Percentiles rank a stretch among this genome's conserved stretches.
phyloP scores from a whole-genome alignment of 2,797 vertebrate genomes.

The Syngnathus rostellatus region DNA sequence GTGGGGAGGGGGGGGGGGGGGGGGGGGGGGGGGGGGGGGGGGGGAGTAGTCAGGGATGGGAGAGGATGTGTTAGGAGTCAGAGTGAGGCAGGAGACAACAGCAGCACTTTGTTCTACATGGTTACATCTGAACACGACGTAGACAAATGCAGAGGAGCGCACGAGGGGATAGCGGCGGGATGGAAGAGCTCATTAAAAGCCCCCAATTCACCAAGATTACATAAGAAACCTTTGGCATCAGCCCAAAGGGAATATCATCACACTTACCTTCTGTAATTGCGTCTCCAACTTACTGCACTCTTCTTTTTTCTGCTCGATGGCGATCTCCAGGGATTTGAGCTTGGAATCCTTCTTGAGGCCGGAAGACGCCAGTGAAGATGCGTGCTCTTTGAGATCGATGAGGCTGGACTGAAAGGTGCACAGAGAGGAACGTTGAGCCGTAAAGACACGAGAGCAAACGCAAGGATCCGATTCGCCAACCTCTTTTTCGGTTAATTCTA shows the following conservation, averaged over 20 bases:
- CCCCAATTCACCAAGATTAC: no score
- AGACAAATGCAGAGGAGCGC: slow-evolving; percentile 32
- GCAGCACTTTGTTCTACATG: slow-evolving; percentile 47
- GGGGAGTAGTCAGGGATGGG: background rate
- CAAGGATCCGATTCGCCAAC: slow-evolving; percentile 55
- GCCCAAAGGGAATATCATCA: background rate
- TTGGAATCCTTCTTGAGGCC: slow-evolving; percentile 97
- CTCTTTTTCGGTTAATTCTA: slow-evolving; percentile 96
- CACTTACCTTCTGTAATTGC: slow-evolving; percentile 94
- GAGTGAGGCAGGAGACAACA: slow-evolving; percentile 71
- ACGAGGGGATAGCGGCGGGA: slow-evolving; percentile 20
- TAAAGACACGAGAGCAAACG: background rate
- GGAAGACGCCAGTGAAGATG: slow-evolving; percentile 91
- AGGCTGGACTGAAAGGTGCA: slow-evolving; percentile 82
- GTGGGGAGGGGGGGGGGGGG: no score
- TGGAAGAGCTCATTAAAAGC: no score
- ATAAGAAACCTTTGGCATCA: no score
- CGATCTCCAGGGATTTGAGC: slow-evolving; percentile 96
- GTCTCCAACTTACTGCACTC: slow-evolving; percentile 99
- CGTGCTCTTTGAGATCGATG: slow-evolving; percentile 98
- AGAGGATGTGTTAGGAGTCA: slow-evolving; percentile 77
- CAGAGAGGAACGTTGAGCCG: slow-evolving; percentile 17
- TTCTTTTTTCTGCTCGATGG: slow-evolving; percentile 99
- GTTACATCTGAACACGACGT: slow-evolving; percentile 42
- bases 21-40: background rate